These are phyloP conservation scores for Aythya baeri DNA, from an alignment of 2,113 vertebrate species.

Conservation along the genomic window DNA sequence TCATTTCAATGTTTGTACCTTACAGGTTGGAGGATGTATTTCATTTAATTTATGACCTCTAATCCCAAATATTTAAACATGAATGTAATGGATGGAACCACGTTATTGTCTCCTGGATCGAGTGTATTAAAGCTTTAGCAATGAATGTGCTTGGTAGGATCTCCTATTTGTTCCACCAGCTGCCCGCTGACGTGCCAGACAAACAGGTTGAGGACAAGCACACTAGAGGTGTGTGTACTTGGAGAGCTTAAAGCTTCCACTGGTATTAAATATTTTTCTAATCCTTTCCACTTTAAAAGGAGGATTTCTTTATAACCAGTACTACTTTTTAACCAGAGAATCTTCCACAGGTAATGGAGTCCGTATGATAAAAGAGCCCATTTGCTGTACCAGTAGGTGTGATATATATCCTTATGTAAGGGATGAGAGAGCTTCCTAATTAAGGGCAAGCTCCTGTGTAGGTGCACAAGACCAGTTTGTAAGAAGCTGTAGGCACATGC, in stretches of 20 bases:
- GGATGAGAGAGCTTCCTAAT: not conserved
- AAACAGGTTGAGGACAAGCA: conserved; percentile 63
- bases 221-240: conserved; percentile 40
- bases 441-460: not conserved
- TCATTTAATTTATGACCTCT: conserved; percentile 61
- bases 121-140: conserved; percentile 47
- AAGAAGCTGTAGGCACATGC: not conserved
- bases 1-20: conserved; percentile 65
- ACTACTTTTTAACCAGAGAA: not conserved
- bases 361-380: not conserved
- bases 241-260: not conserved
- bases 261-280: too few species aligned
- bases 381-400: not conserved
- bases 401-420: not conserved
- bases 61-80: conserved; percentile 50
- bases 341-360: too few species aligned
- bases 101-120: conserved; percentile 41
- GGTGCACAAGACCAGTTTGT: too few species aligned
- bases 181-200: conserved; percentile 46
- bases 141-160: conserved; percentile 30
- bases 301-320: not conserved
- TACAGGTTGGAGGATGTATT: conserved; percentile 52
- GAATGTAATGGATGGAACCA: conserved; percentile 51
- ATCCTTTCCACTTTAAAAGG: not conserved
- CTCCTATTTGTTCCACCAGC: conserved; percentile 65